phyloP scores from a whole-genome alignment of 2,797 vertebrate genomes.

The Dromococcyx pavoninus region DNA sequence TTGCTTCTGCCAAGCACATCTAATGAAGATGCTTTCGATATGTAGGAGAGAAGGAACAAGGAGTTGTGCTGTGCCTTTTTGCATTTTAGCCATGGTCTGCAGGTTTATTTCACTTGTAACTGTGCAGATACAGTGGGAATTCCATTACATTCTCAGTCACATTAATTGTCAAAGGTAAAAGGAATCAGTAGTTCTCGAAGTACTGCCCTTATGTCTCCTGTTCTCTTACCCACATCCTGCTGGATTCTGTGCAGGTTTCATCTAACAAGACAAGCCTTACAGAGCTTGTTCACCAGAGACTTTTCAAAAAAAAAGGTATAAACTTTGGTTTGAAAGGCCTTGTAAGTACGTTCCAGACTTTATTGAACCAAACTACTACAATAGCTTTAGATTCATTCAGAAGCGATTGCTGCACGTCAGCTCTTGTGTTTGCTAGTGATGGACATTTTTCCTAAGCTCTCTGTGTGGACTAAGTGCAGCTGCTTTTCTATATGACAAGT shows the following conservation, averaged over 20 bases:
- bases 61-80: not conserved
- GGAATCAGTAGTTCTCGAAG: accelerated
- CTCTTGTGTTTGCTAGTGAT: not conserved
- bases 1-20: not conserved
- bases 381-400: not conserved
- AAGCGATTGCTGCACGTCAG: not conserved
- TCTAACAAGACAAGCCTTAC: not conserved
- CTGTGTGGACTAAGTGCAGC: not conserved
- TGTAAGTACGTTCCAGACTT: not conserved
- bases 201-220: not conserved
- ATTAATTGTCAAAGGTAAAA: not conserved
- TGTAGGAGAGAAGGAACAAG: not conserved
- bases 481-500: not conserved
- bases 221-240: not conserved
- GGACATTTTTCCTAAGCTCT: not conserved
- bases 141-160: not conserved
- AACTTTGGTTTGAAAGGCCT: not conserved
- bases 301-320: not conserved
- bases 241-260: not conserved
- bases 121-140: not conserved
- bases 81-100: not conserved
- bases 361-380: not conserved
- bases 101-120: not conserved
- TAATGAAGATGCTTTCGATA: not conserved
- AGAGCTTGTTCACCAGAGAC: too few species aligned